Evolutionary conservation across 2,888 invertebrate species (phyloP), one percentile per base, ranked within the genome.

Genomic region (Chrysolina haemoptera): DNA sequence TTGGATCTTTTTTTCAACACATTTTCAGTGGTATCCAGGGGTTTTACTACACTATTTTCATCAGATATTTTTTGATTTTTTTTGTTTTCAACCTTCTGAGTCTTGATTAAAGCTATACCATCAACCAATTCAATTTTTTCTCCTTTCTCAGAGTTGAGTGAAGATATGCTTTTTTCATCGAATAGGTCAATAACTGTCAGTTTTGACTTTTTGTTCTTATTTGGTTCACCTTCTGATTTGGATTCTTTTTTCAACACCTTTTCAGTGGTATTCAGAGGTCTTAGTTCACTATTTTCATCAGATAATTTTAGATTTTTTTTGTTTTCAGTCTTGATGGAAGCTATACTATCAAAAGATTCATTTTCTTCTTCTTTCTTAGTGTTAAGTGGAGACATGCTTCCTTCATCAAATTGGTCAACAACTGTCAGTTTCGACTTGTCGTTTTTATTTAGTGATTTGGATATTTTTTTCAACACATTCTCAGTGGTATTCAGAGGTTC

Each of bases 1-100:
- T 73, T 73, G 5, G 72, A 68, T 20, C 68, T 68, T 40, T 68
- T 68, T 18, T 64, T 43, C 8, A 20, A 68, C 14, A 35, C 6
- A 14, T 40, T 41, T 46, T 70, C 55, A 41, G 16, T 12, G 14
- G 11, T 46, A 46, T 73, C 43, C 11, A 18, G 14, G 11, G 20
- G 12, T 14, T 8, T 53, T 10, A 20, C 11, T 53, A 10, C n/a
- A 10, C 10, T 50, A 16, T 70, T 50, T 18, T n/a, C 16, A 46
- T 68, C 41, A 40, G 4, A 6, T 35, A 6, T 35, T n/a, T 59
- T 11, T 10, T 27, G 27, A 35, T 6, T 14, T 27, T 59, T 27
- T 27, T 59, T 59, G 2, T 27, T 59, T n/a, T 59, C 35, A 59
- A 14, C 12, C n/a, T 59, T 35, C 35, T 59, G 22, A n/a, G 14